These are phyloP conservation scores for Conistra vaccinii DNA, from an alignment of 2,888 invertebrate genomes.

Conservation along the genomic window DNA sequence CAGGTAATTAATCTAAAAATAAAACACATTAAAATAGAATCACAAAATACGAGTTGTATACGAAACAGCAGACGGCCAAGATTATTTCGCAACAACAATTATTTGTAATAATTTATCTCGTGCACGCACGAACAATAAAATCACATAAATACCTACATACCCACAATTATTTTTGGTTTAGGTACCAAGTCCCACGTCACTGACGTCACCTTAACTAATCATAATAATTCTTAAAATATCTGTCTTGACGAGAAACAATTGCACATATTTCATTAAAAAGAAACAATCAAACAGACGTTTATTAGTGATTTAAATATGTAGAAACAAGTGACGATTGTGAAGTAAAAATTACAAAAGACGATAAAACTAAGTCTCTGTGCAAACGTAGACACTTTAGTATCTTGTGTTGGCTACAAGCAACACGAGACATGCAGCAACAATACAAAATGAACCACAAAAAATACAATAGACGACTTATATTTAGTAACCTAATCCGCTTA, in stretches of 20 bases:
- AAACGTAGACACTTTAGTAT: background rate
- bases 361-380: background rate
- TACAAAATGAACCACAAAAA: background rate
- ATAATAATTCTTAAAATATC: constrained; percentile 22
- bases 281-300: constrained; percentile 33
- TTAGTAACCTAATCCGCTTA: too few relatives aligned
- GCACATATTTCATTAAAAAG: constrained; percentile 31
- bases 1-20: constrained; percentile 44
- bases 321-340: constrained; percentile 1
- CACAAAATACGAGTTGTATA: constrained; percentile 45
- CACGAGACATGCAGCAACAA: background rate
- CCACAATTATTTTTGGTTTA: constrained; percentile 24
- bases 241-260: background rate
- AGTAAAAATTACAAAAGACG: constrained; percentile 14
- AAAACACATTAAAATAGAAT: constrained; percentile 42
- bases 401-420: background rate
- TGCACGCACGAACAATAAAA: constrained; percentile 50
- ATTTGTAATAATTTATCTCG: constrained; percentile 53
- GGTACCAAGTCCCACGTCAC: constrained; percentile 2
- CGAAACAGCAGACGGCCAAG: constrained; percentile 47
- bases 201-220: constrained; percentile 7
- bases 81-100: constrained; percentile 54
- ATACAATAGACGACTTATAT: too few relatives aligned
- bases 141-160: constrained; percentile 19
- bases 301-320: constrained; percentile 42